phyloP scores from a whole-genome alignment of 2,888 invertebrate species.

The Drosophila flavopinicola region DNA sequence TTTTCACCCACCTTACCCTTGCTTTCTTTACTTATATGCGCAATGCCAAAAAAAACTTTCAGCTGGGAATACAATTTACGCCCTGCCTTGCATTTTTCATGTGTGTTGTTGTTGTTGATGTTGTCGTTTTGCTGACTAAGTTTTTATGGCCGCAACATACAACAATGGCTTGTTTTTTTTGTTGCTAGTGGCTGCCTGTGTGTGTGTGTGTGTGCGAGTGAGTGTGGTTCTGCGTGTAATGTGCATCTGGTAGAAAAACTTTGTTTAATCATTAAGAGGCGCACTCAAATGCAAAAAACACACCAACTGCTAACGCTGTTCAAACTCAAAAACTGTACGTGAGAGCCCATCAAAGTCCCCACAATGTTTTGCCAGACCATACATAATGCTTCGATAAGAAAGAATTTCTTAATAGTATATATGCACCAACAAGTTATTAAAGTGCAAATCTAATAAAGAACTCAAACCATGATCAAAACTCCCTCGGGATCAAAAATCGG shows the following conservation, averaged over 20 bases:
- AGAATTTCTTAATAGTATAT: not conserved
- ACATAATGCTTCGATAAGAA: not conserved
- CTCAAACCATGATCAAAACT: too few species aligned
- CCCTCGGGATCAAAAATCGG: too few species aligned
- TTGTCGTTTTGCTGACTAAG: constrained; percentile 52
- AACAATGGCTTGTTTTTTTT: constrained; percentile 49
- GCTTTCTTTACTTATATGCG: constrained; percentile 45
- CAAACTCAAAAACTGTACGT: constrained; percentile 12
- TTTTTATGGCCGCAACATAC: constrained; percentile 67
- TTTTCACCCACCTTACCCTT: not conserved
- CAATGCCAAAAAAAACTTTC: constrained; percentile 46
- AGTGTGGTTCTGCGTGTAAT: constrained; percentile 51
- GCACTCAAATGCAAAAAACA: constrained; percentile 46
- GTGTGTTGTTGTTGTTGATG: constrained; percentile 39
- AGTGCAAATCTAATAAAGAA: too few species aligned
- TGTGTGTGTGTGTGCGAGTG: constrained; percentile 15
- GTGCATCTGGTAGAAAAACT: constrained; percentile 63
- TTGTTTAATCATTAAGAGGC: constrained; percentile 61
- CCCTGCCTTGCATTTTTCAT: constrained; percentile 64
- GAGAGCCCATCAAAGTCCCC: constrained; percentile 21
- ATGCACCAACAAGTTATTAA: too few species aligned
- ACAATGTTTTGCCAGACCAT: constrained; percentile 19
- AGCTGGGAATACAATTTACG: constrained; percentile 66
- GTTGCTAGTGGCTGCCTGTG: constrained; percentile 29
- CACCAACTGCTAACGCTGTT: constrained; percentile 23